Percentiles rank a stretch among this genome's conserved stretches.
phyloP scores from a whole-genome alignment of 2,888 invertebrate species.

The Trachelus stipa region DNA sequence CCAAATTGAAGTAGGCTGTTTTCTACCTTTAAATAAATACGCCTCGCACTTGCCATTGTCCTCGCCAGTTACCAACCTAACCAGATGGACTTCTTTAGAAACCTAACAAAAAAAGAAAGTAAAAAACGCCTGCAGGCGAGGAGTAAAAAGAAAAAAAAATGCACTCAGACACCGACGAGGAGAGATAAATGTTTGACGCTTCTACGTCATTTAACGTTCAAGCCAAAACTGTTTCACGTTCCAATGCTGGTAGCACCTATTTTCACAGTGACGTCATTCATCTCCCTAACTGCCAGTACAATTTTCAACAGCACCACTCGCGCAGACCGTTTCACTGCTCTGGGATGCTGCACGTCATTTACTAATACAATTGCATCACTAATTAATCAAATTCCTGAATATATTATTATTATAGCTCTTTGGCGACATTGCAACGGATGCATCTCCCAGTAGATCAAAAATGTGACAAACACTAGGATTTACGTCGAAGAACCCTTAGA shows the following conservation, averaged over 20 bases:
- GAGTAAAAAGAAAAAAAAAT: not conserved
- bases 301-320: not conserved
- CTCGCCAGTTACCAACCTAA: not conserved
- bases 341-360: not conserved
- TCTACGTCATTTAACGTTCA: not conserved
- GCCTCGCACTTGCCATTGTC: not conserved
- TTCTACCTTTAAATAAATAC: not conserved
- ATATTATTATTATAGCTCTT: not conserved
- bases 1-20: not conserved
- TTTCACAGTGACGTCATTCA: not conserved
- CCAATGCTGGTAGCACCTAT: not conserved
- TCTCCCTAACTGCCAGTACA: not conserved
- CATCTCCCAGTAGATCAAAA: not conserved
- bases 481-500: not conserved
- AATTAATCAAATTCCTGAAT: not conserved
- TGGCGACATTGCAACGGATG: not conserved
- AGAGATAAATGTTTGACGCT: not conserved
- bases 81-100: not conserved
- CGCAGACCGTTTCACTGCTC: not conserved
- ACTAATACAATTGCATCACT: not conserved
- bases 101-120: not conserved
- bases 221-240: not conserved
- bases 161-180: not conserved
- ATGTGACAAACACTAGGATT: not conserved
- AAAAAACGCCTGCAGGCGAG: too few relatives aligned